These are phyloP conservation scores for Hippotragus niger DNA, from an alignment of 2,113 vertebrate species.

Conservation along the genomic window DNA sequence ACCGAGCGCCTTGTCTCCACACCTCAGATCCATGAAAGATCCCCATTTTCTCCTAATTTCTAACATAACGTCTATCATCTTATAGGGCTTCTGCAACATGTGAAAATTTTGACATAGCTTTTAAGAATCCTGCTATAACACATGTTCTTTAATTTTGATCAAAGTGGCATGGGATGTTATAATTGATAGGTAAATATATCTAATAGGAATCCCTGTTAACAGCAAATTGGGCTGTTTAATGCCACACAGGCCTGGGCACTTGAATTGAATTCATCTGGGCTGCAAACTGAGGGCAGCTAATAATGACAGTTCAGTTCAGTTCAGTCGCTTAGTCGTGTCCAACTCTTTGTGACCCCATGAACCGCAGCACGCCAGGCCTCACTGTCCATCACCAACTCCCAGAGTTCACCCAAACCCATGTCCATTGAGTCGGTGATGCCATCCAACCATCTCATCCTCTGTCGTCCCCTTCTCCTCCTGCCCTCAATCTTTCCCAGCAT, in stretches of 20 bases:
- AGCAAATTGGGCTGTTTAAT: not conserved
- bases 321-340: too few species aligned
- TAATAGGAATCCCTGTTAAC: not conserved
- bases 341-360: too few species aligned
- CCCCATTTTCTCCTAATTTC: not conserved
- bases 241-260: not conserved
- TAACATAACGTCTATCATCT: not conserved
- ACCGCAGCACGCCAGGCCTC: too few species aligned
- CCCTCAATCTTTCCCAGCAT: too few species aligned
- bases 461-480: too few species aligned
- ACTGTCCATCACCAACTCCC: too few species aligned
- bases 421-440: too few species aligned
- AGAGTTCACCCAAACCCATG: too few species aligned
- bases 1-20: fast-evolving
- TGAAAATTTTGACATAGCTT: not conserved
- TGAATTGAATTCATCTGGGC: not conserved
- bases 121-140: not conserved
- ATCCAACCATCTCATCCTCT: too few species aligned
- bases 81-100: not conserved
- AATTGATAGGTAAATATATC: not conserved
- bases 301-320: not conserved
- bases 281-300: not conserved
- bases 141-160: not conserved
- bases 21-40: not conserved
- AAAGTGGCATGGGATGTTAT: not conserved